Conservation (phyloP, 2,113 vertebrate species). For the Piprites chloris region DNA sequence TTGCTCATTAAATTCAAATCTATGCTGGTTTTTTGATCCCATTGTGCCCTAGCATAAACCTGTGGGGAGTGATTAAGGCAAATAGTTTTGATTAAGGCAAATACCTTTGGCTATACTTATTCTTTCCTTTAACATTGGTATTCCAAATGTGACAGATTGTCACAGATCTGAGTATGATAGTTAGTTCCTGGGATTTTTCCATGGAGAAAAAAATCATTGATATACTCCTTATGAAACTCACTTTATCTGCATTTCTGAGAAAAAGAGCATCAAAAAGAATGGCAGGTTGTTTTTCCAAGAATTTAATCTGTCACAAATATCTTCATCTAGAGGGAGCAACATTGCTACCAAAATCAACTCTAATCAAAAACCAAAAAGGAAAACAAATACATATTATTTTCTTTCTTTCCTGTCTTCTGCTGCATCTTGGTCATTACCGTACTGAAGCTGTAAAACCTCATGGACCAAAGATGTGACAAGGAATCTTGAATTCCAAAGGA, state of each 20-base stretch:
- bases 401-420: not conserved
- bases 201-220: not conserved
- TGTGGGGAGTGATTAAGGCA: not conserved
- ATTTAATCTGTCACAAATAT: not conserved
- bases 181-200: not conserved
- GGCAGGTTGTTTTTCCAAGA: not conserved
- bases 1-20: not conserved
- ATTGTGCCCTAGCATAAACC: not conserved
- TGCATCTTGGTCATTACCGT: not conserved
- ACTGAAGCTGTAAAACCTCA: not conserved
- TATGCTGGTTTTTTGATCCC: not conserved
- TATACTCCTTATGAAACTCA: not conserved
- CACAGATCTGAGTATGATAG: not conserved
- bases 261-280: not conserved
- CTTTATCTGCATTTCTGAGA: not conserved
- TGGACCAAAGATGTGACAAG: not conserved
- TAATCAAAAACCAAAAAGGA: not conserved
- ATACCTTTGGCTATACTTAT: not conserved
- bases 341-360: not conserved
- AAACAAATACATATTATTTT: not conserved
- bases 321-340: not conserved
- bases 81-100: not conserved
- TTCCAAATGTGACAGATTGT: not conserved
- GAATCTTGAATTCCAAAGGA: not conserved
- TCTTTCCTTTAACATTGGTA: not conserved